Percentiles rank a stretch among this genome's conserved stretches.
Conservation (phyloP, 1,140 invertebrate species). For the Maconellicoccus hirsutus region DNA sequence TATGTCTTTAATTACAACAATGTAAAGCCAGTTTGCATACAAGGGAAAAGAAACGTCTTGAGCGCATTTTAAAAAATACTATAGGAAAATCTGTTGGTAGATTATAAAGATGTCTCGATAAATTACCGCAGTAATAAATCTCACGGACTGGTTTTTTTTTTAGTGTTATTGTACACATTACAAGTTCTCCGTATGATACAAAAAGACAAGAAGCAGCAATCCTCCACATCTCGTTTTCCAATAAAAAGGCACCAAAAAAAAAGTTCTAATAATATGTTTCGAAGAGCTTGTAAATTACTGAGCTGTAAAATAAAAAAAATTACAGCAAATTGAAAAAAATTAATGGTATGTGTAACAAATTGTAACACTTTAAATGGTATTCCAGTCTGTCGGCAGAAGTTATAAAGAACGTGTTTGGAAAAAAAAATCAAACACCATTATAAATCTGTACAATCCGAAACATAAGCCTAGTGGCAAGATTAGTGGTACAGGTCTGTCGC, state of each 20-base stretch:
- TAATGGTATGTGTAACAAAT: conserved; percentile 3
- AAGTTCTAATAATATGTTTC: neutral
- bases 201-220: conserved; percentile 2
- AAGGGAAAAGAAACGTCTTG: neutral
- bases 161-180: neutral
- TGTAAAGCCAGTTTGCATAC: neutral
- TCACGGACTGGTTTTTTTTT: neutral
- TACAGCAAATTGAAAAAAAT: neutral
- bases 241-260: neutral
- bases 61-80: neutral
- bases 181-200: neutral
- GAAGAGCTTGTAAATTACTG: neutral
- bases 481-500: too few species aligned
- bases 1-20: neutral
- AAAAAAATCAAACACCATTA: too few species aligned
- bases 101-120: conserved; percentile 9
- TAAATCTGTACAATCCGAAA: too few species aligned
- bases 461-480: too few species aligned
- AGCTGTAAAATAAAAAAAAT: neutral
- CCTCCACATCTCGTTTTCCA: neutral
- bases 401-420: too few species aligned
- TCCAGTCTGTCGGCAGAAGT: too few species aligned
- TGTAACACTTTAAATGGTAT: too few species aligned
- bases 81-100: neutral
- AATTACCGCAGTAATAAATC: neutral